Base-by-base conservation (phyloP, 2,888 invertebrate genomes). In the Beris morrisii region DNA sequence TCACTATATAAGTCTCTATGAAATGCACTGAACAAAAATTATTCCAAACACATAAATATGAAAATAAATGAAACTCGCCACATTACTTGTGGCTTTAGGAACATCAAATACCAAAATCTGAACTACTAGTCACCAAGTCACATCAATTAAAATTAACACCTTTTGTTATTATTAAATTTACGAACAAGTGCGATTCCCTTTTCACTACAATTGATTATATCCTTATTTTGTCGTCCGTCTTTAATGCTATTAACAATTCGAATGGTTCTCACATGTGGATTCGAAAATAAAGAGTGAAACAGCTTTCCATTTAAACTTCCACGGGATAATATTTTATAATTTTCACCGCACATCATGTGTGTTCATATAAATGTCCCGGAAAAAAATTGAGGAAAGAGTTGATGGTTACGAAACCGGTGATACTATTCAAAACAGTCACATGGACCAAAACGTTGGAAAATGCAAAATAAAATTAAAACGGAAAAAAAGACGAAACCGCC, bases 321-420 rank as follows among this genome's bases (percentile, higher is more conserved):
- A 66, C 54, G 38, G 32, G 48, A 68, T 65, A 66, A 68, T 66
- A 68, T 68, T 68, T 66, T 68, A 68, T 68, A 66, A 68, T 66
- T 68, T 68, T 64, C 66, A 64, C 66, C 61, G 57, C 66, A 58
- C 58, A 58, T 53, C 15, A 22, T 22, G 52, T 61, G 61, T 61
- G 50, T 61, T 57, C 68, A 66, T 63, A 68, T 63, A 64, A 68
- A 63, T 63, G 68, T 66, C 68, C 58, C 43, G 13, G 1, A 38
- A 38, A 38, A 52, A 66, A 66, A 63, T 63, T 61, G 22, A 2
- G 54, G 63, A 45, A 38, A 57, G 57, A 65, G 65, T 65, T 66
- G 65, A 57, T 66, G 68, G 58, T n/a, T 32, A 52, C 50, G 38
- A 61, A 56, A 61, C 53, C 57, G 53, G 52, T 64, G 61, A 63